A percentile compares a stretch with the other conserved stretches of the same genome.
These are phyloP conservation scores for Agrotis puta DNA, from an alignment of 2,888 invertebrate genomes.

Conservation along the genomic window DNA sequence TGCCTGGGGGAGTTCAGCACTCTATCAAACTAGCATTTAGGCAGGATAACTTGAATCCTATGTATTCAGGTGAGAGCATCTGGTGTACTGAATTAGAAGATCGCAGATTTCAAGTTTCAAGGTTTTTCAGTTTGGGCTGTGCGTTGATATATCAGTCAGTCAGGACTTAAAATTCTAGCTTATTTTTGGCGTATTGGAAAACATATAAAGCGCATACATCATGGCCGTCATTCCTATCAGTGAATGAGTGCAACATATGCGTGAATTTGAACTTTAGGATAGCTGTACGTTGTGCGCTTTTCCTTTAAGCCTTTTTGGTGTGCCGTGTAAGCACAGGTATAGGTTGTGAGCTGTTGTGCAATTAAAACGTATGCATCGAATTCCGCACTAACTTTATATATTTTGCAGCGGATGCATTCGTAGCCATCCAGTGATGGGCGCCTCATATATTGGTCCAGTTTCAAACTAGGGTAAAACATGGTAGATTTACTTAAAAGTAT, in stretches of 20 bases:
- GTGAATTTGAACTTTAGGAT: slow-evolving; percentile 7
- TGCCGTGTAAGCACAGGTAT: slow-evolving; percentile 28
- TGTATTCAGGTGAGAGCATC: too few species aligned
- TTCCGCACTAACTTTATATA: slow-evolving; percentile 46
- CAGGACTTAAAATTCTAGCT: too few species aligned
- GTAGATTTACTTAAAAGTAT: background rate
- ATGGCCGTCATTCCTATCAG: background rate
- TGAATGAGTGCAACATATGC: slow-evolving; percentile 38
- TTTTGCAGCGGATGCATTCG: slow-evolving; percentile 20
- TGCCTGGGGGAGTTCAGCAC: slow-evolving; percentile 72
- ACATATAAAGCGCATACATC: slow-evolving; percentile 24
- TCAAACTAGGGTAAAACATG: slow-evolving; percentile 48
- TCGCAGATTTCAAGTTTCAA: too few species aligned
- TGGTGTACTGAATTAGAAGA: too few species aligned
- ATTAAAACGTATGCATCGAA: slow-evolving; percentile 22
- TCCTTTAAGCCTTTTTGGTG: slow-evolving; percentile 20
- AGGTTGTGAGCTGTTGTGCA: slow-evolving; percentile 39
- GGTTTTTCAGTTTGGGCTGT: too few species aligned
- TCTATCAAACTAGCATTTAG: too few species aligned
- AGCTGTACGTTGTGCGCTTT: slow-evolving; percentile 29
- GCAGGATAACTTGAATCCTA: too few species aligned
- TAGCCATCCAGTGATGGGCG: slow-evolving; percentile 32
- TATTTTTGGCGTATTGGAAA: background rate
- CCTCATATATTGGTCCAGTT: slow-evolving; percentile 27
- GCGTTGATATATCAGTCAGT: too few species aligned